Conservation (phyloP, 2,888 invertebrate species). For the Notocelia uddmanniana region DNA sequence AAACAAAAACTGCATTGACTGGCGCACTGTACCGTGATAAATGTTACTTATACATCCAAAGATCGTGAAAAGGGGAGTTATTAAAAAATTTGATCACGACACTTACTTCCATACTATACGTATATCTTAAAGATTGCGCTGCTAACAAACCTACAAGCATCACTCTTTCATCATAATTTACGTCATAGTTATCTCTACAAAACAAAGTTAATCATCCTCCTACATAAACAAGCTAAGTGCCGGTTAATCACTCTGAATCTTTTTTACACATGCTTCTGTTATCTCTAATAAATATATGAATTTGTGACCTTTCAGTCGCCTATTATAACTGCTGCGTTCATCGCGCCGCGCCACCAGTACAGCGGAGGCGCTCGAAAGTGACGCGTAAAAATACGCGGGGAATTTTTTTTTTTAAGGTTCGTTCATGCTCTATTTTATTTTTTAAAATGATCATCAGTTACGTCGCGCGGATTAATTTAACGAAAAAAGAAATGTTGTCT, state of each 20-base stretch:
- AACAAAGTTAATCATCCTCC: background rate
- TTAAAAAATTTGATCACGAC: no score
- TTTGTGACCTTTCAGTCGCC: slow-evolving; percentile 24
- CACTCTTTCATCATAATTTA: slow-evolving; percentile 12
- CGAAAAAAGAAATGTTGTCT: background rate
- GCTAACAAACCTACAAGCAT: background rate
- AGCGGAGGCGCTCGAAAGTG: slow-evolving; percentile 23
- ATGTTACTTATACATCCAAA: no score
- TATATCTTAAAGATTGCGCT: background rate
- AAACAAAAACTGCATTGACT: no score
- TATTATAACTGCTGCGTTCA: slow-evolving; percentile 16
- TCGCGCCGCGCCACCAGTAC: slow-evolving; percentile 17
- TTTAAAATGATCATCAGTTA: background rate
- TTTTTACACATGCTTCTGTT: slow-evolving; percentile 21
- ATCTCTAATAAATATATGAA: slow-evolving; percentile 12
- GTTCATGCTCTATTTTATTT: slow-evolving; percentile 6
- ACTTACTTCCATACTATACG: no score
- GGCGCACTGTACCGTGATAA: no score
- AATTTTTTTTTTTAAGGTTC: slow-evolving; percentile 12
- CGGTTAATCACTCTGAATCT: slow-evolving; percentile 14
- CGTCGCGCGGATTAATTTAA: background rate
- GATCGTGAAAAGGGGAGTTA: no score
- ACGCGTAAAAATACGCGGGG: slow-evolving; percentile 12
- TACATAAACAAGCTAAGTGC: slow-evolving; percentile 6
- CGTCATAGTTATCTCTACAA: slow-evolving; percentile 7